phyloP scores from a whole-genome alignment of 2,888 invertebrate species.

The Lapara coniferarum region DNA sequence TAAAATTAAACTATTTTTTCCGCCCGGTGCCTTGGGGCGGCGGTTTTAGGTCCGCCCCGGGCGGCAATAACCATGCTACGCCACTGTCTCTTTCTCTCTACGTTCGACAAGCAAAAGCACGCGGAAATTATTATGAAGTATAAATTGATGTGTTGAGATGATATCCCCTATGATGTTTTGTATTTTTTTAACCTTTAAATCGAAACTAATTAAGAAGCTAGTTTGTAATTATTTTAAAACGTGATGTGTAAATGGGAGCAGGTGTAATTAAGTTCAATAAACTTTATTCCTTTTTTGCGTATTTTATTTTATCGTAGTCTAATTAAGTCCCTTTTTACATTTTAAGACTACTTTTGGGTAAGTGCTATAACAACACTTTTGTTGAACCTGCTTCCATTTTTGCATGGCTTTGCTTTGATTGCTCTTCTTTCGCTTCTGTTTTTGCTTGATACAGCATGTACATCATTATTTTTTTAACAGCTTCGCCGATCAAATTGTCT shows the following conservation, averaged over 20 bases:
- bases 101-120: background rate
- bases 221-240: slow-evolving; percentile 10
- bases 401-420: slow-evolving; percentile 33
- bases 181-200: background rate
- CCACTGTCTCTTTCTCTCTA: background rate
- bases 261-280: slow-evolving; percentile 39
- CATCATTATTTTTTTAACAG: slow-evolving; percentile 52
- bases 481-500: slow-evolving; percentile 40
- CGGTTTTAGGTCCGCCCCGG: no score
- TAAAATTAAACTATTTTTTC: no score
- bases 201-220: slow-evolving; percentile 10
- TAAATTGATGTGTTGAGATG: background rate
- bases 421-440: slow-evolving; percentile 50
- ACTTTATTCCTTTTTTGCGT: slow-evolving; percentile 22
- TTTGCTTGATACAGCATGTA: slow-evolving; percentile 37
- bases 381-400: slow-evolving; percentile 73
- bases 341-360: background rate
- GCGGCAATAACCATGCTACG: no score
- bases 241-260: slow-evolving; percentile 40
- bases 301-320: slow-evolving; percentile 11
- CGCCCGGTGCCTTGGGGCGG: no score
- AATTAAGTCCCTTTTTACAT: background rate
- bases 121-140: background rate
- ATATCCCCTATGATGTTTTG: background rate
- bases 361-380: slow-evolving; percentile 32